These are phyloP conservation scores for Rousettus madagascariensis DNA, from an alignment of 2,797 vertebrate genomes.

Conservation along the genomic window DNA sequence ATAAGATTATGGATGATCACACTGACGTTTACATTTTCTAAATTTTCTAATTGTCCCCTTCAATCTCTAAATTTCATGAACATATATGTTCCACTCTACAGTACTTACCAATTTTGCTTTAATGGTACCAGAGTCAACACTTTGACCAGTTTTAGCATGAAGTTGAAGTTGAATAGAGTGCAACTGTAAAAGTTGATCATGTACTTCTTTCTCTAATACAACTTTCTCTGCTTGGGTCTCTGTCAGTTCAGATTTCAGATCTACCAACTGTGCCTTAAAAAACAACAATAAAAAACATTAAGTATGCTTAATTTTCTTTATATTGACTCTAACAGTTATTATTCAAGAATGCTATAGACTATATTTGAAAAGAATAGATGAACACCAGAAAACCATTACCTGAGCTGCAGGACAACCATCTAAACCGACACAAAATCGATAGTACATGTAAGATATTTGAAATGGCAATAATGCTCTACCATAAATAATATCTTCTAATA, in stretches of 20 bases:
- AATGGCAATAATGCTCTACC: background rate
- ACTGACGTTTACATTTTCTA: background rate
- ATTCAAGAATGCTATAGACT: constrained; percentile 17
- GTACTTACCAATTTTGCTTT: constrained; percentile 94
- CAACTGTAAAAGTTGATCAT: constrained; percentile 95
- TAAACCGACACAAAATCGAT: background rate
- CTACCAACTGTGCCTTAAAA: constrained; percentile 94
- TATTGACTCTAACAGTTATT: background rate
- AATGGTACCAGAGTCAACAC: constrained; percentile 92
- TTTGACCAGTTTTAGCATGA: constrained; percentile 92
- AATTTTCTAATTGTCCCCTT: background rate
- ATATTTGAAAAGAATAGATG: background rate
- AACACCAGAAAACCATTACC: background rate
- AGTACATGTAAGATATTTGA: background rate
- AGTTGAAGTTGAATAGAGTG: constrained; percentile 96
- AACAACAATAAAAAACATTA: constrained; percentile 29
- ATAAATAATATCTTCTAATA: background rate
- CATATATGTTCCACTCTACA: background rate
- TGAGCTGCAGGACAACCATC: background rate
- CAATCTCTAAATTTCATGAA: background rate
- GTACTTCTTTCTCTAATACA: constrained; percentile 94
- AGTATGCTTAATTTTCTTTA: constrained; percentile 19
- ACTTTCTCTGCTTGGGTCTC: constrained; percentile 93
- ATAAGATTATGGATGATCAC: background rate
- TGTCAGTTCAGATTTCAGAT: constrained; percentile 95